Evolutionary conservation across 1,140 invertebrate genomes (phyloP), one percentile per base, ranked within the genome.

Genomic region (Scaptodrosophila lebanonensis): DNA sequence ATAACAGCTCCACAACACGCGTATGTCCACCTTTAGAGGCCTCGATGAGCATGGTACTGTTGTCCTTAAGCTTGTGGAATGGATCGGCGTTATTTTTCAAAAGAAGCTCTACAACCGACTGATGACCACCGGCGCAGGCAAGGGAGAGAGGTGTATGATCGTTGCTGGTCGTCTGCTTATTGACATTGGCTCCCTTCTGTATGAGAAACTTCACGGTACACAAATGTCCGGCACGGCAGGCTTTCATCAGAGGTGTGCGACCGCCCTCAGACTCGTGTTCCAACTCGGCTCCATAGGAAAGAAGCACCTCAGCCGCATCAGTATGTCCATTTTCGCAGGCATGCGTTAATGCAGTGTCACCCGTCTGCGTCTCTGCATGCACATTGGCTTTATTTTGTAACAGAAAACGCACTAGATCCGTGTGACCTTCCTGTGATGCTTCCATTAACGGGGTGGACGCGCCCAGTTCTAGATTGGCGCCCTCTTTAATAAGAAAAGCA

Each of bases 371-470:
- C 87, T 95, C 93, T 12, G 96, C 95, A 88, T 96, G 93, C 27
- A 98, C 95, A 89, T 97, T 94, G n/a, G 97, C 95, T 61, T 91
- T 91, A 54, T 92, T 91, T 83, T 94, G 93, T 36, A 98, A 87
- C 30, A 98, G 89, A 87, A 95, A 97, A 62, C 92, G 91, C 15
- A 99, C 97, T 38, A 99, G 90, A 73, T 98, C 96, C 9, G 98
- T 88, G 86, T 99, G 97, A 7, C 97, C 97, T 88, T 99, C 97
- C 88, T 99, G 98, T 0, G 97, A 93, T 13, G 98, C 97, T 88
- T 99, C 98, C 97, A 99, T 99, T 0, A 99, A 89, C 0, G 98
- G 98, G 8, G 98, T 99, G 29, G 96, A 98, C 11, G 97, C 97
- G 7, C 98, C 98, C 2, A 98, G 88, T 85, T 99, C 97, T 17